Evolutionary conservation across 2,113 vertebrate genomes (phyloP).

Genomic region (Zonotrichia leucophrys): DNA sequence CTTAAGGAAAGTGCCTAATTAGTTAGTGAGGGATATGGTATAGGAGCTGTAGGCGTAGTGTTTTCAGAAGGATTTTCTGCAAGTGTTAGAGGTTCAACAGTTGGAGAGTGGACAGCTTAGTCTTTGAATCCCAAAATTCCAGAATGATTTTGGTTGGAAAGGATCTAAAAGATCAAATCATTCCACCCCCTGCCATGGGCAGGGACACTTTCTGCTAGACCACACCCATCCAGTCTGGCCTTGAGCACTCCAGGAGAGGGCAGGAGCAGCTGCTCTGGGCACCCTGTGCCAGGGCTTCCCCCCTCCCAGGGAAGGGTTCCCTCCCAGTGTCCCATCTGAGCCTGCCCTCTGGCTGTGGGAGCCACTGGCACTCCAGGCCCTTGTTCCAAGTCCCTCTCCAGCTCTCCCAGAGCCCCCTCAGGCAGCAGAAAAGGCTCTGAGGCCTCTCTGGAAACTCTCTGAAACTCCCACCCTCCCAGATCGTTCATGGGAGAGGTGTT

Average conservation of each 20-base stretch:
- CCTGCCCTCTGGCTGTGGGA: background rate
- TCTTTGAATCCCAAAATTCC: background rate
- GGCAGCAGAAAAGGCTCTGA: background rate
- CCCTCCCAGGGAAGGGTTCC: rapidly evolving
- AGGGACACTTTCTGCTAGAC: background rate
- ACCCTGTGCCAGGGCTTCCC: background rate
- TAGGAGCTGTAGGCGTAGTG: background rate
- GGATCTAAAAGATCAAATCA: background rate
- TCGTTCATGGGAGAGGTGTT: background rate
- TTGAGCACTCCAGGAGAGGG: background rate
- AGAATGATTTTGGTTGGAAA: background rate
- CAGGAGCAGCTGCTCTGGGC: background rate
- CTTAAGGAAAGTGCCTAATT: background rate
- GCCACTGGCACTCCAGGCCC: background rate
- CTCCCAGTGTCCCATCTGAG: background rate
- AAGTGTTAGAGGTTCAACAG: background rate
- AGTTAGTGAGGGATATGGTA: background rate
- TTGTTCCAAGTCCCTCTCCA: background rate
- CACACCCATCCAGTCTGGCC: background rate
- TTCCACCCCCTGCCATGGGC: background rate
- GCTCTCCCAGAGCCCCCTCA: background rate
- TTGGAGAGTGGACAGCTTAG: background rate
- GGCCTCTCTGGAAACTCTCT: background rate
- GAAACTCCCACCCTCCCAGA: background rate
- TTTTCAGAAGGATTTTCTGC: background rate